Percentiles rank a stretch among this genome's conserved stretches.
These are phyloP conservation scores for Drosophila vallismaia DNA, from an alignment of 2,888 invertebrate species.

Conservation along the genomic window DNA sequence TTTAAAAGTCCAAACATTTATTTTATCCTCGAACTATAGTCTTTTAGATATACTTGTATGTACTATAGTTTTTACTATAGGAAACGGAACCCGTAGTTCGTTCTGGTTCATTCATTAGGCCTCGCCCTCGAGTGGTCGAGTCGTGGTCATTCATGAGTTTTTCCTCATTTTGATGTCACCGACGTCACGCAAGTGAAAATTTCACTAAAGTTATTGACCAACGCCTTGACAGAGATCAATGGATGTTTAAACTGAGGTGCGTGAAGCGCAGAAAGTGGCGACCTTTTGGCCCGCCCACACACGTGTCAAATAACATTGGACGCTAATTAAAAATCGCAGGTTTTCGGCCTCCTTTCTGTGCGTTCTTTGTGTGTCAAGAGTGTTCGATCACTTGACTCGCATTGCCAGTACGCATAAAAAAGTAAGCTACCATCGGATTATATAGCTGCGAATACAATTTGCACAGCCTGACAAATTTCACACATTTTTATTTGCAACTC, in stretches of 20 bases:
- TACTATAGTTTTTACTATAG: constrained; percentile 27
- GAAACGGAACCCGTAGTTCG: not conserved
- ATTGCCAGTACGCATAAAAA: constrained; percentile 50
- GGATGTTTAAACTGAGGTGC: constrained; percentile 15
- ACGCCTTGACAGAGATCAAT: constrained; percentile 23
- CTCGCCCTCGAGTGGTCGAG: constrained; percentile 28
- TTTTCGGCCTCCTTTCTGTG: constrained; percentile 17
- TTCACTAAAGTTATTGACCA: constrained; percentile 36
- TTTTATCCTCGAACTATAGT: not conserved
- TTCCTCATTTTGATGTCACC: constrained; percentile 42
- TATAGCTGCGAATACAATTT: constrained; percentile 34
- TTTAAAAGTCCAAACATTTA: not conserved
- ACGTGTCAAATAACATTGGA: constrained; percentile 52
- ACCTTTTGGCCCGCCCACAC: constrained; percentile 51
- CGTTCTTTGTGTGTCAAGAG: constrained; percentile 24
- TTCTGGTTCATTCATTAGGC: constrained; percentile 32
- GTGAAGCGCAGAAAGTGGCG: constrained; percentile 29
- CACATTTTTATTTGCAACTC: constrained; percentile 31
- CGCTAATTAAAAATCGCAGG: constrained; percentile 50
- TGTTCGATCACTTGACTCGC: constrained; percentile 62
- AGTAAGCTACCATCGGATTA: constrained; percentile 17
- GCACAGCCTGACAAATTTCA: constrained; percentile 42
- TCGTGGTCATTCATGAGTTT: constrained; percentile 51
- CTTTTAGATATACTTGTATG: not conserved
- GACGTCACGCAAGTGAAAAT: constrained; percentile 40